A percentile compares a stretch with the other conserved stretches of the same genome.
Evolutionary conservation across 1,140 invertebrate genomes (phyloP).

Genomic region (Melipona quadrifasciata): DNA sequence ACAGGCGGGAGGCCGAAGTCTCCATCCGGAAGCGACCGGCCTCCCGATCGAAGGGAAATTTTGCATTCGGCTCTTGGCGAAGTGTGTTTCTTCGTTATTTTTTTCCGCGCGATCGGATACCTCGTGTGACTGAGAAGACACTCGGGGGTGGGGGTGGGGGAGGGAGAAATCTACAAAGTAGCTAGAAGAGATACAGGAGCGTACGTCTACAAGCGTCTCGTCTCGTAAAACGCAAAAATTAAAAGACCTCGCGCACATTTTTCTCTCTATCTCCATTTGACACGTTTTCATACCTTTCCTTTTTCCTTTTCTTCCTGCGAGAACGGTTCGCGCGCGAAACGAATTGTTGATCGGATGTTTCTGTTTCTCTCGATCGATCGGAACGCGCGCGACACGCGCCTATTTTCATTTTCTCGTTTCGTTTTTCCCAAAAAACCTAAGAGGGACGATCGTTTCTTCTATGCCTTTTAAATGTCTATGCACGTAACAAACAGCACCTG

Average conservation of each 20-base stretch:
- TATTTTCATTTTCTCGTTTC: not conserved
- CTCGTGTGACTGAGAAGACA: not conserved
- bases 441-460: not conserved
- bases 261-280: not conserved
- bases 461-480: not conserved
- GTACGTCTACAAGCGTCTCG: conserved; percentile 27
- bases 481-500: conserved; percentile 10
- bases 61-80: not conserved
- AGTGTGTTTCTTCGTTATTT: not conserved
- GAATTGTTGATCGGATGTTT: not conserved
- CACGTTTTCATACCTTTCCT: not conserved
- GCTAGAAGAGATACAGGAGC: conserved; percentile 7
- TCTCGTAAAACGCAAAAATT: conserved; percentile 10
- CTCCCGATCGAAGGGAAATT: conserved; percentile 64
- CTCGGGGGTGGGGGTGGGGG: too few relatives aligned
- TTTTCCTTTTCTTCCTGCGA: too few relatives aligned
- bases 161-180: not conserved
- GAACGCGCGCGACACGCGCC: conserved; percentile 28
- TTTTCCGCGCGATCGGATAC: not conserved
- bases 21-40: conserved; percentile 76
- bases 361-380: not conserved
- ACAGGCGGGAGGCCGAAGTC: conserved; percentile 60
- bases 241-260: conserved; percentile 6
- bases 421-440: not conserved
- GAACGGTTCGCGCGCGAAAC: conserved; percentile 12